phyloP scores from a whole-genome alignment of 2,113 vertebrate genomes.

The Podilymbus podiceps region DNA sequence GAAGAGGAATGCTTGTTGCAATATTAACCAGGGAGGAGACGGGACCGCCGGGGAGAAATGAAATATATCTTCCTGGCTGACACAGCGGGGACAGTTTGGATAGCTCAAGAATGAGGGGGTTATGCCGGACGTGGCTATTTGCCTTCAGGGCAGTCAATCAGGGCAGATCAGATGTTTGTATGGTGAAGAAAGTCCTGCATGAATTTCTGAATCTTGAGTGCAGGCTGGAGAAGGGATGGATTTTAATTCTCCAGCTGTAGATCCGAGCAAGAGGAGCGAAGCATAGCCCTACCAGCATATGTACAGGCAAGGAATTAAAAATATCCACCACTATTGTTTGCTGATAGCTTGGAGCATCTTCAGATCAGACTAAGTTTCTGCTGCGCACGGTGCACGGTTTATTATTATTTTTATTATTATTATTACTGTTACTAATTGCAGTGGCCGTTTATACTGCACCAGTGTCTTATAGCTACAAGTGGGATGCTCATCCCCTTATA shows the following conservation, averaged over 20 bases:
- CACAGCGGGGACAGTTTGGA: background rate
- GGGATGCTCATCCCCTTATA: background rate
- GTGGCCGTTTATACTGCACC: background rate
- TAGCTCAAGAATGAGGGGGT: background rate
- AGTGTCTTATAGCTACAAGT: background rate
- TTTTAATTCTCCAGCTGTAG: background rate
- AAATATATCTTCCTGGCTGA: background rate
- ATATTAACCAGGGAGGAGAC: background rate
- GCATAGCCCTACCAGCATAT: accelerated
- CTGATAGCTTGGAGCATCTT: background rate
- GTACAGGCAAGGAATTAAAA: background rate
- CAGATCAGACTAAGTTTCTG: background rate
- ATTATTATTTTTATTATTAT: background rate
- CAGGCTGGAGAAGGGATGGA: background rate
- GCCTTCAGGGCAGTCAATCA: background rate
- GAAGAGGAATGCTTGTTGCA: background rate
- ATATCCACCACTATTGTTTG: background rate
- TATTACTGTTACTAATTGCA: background rate
- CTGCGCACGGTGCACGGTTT: background rate
- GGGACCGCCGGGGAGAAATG: background rate
- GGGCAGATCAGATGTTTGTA: background rate
- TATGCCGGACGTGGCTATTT: background rate
- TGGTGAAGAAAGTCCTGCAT: background rate
- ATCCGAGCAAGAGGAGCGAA: background rate
- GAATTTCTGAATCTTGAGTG: background rate